Evolutionary conservation across 2,888 invertebrate species (phyloP), one percentile per base, ranked within the genome.

Genomic region (Brachylomia viminalis): DNA sequence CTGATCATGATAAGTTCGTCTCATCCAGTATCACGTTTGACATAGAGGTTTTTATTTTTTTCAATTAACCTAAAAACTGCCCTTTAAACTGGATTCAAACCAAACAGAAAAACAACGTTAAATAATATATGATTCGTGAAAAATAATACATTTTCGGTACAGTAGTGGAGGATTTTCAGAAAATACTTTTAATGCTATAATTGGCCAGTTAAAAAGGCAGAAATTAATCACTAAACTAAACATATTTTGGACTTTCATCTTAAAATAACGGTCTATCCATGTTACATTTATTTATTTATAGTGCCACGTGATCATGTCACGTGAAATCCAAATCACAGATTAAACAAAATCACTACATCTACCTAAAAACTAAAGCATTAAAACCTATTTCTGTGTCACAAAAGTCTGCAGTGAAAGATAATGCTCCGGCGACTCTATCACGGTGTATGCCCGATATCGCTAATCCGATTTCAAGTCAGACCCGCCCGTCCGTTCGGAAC

Each of bases 401-500:
- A 90, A 90, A 91, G 89, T 91, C 88, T 89, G 89, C 88, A 87
- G 85, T 87, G 80, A 90, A 90, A 92, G 92, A 92, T 94, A 94
- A 93, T 92, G 92, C 93, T 91, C 87, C 83, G 86, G 79, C 91
- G 91, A 92, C 93, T 94, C 92, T 91, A 92, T 93, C 93, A 93
- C 92, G 92, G 92, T 92, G 92, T 92, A 93, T 93, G 92, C 92
- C 91, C 93, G 93, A 94, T 95, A 94, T 93, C 92, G 89, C 92
- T 95, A 94, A 96, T 95, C 95, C 94, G 94, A 95, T 95, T 95
- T 90, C 91, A 93, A 94, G 93, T 94, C 92, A 92, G 89, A 90
- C 92, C 89, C 84, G 93, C 89, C 90, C 94, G 93, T 91, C 92
- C 94, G 91, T 91, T 93, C 92, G 92, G 93, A 95, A 94, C 93